Percentiles rank a stretch among this genome's conserved stretches.
Evolutionary conservation across 2,888 invertebrate genomes (phyloP).

Genomic region (Drosophila imparisetae): DNA sequence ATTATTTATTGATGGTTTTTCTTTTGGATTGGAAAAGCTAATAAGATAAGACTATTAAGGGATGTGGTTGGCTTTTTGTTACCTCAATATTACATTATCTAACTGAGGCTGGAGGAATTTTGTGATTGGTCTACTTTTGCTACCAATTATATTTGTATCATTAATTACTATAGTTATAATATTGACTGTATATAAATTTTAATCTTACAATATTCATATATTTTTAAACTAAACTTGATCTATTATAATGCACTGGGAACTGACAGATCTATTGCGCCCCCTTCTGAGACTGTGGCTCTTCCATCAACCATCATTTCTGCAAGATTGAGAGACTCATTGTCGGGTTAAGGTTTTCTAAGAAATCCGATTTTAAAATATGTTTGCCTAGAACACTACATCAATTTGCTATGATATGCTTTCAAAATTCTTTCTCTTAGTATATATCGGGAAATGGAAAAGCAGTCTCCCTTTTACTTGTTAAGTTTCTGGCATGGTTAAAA

Average conservation of each 20-base stretch:
- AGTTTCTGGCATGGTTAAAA: background rate
- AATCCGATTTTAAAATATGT: rapidly evolving
- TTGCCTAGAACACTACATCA: background rate
- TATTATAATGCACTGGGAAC: background rate
- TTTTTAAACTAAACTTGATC: background rate
- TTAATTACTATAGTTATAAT: background rate
- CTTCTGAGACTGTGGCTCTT: background rate
- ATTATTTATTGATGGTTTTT: background rate
- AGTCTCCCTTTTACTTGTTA: background rate
- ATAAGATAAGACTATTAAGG: background rate
- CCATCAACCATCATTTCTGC: background rate
- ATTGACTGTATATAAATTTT: background rate
- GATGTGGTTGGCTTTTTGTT: background rate
- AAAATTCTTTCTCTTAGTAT: background rate
- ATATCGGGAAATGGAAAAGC: too few species aligned
- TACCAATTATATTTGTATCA: background rate
- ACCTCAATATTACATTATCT: background rate
- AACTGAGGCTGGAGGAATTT: background rate
- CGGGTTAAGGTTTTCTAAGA: background rate
- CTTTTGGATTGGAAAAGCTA: background rate
- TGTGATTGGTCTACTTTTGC: background rate
- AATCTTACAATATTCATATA: rapidly evolving
- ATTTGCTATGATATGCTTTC: background rate
- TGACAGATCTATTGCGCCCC: background rate
- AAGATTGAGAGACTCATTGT: rapidly evolving